Base-by-base conservation (phyloP, 2,113 vertebrate species). In the Sorex fumeus region DNA sequence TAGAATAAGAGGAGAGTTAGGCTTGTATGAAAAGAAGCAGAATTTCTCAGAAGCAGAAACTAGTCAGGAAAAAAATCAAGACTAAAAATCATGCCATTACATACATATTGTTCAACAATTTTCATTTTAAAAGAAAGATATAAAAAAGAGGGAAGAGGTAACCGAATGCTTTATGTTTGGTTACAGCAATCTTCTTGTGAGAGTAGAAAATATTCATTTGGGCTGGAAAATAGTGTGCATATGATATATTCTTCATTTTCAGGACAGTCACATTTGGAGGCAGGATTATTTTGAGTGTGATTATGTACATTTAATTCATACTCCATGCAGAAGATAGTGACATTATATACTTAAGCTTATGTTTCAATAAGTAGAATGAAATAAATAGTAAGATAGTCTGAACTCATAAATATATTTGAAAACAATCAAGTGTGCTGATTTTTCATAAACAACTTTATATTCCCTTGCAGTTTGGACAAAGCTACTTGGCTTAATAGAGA, bases 351-450 rank as follows among this genome's bases (percentile, higher is more conserved):
- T 21, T 85, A 71, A 93, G 85, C 93, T 85, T 88, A 75, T 77
- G 30, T 95, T 75, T 72, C 71, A 92, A 40, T 93, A 81, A 84
- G 36, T 43, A 91, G 60, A 93, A 86, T 92, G 75, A 95, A 90
- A n/a, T 81, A 91, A 95, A 90, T 94, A 79, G 79, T 93, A 91
- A 94, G 94, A 93, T 95, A 78, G 91, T 95, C 40, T 95, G 94
- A 96, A 96, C 93, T 95, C 90, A 83, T 94, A 96, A 94, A 96
- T 94, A 84, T 81, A 76, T 95, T 93, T 95, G 92, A 93, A 94
- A 96, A 96, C 90, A 95, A 84, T 96, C 88, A 72, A 91, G 45
- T 91, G 87, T 87, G 94, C 94, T 96, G 94, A 90, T 74, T 90
- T 91, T 85, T 94, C 90, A 70, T 91, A 95, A 96, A 96, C 86